Conservation (phyloP, 2,797 vertebrate species). For the Sandelia bainsii region DNA sequence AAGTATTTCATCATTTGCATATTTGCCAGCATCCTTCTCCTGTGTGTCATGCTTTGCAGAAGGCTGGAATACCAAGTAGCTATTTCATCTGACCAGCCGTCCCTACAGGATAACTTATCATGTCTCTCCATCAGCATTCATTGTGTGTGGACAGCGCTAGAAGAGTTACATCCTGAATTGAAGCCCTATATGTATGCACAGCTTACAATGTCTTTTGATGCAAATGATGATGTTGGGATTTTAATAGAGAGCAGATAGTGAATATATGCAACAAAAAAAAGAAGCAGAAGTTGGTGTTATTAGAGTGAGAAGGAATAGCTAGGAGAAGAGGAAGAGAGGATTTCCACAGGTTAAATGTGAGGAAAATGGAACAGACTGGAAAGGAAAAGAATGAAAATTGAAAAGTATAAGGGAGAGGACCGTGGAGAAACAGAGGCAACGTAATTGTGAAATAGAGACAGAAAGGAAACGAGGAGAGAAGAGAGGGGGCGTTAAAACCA, state of each 20-base stretch:
- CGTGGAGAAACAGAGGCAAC: conserved; percentile 34
- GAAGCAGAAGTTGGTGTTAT: conserved; percentile 14
- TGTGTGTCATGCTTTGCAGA: conserved; percentile 67
- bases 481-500: conserved; percentile 76
- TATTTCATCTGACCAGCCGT: conserved; percentile 67
- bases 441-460: conserved; percentile 59
- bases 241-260: conserved; percentile 43
- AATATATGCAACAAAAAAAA: conserved; percentile 23
- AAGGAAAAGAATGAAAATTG: conserved; percentile 16
- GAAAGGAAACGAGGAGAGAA: conserved; percentile 60
- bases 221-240: conserved; percentile 57
- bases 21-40: conserved; percentile 65
- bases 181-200: conserved; percentile 27
- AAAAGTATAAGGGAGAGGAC: conserved; percentile 28
- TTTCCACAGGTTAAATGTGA: conserved; percentile 32
- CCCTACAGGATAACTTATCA: conserved; percentile 71
- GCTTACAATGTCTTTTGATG: conserved; percentile 50
- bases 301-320: conserved; percentile 7
- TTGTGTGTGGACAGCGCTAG: conserved; percentile 64
- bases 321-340: background rate
- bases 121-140: conserved; percentile 73
- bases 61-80: conserved; percentile 76
- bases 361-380: conserved; percentile 24
- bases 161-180: conserved; percentile 53
- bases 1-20: conserved; percentile 71